Evolutionary conservation across 2,888 invertebrate species (phyloP), one percentile per base, ranked within the genome.

Genomic region (Diarsia brunnea): DNA sequence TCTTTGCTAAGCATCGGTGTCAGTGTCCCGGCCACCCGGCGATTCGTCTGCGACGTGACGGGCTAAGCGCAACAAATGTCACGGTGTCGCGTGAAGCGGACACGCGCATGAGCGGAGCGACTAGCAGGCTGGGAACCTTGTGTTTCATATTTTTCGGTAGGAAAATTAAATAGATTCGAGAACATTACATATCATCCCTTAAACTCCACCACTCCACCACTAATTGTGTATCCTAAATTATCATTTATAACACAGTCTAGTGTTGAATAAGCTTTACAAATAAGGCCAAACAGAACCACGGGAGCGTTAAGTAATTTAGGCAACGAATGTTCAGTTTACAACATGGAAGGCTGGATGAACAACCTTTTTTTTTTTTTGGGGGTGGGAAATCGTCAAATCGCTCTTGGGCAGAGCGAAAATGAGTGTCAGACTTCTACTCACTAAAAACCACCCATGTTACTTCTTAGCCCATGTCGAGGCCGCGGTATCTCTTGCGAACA

Each of bases 31-130:
- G 71, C 69, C 60, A 77, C 69, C 78, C 70, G 60, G 71, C 69
- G 63, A 77, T 78, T 68, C 63, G 72, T 81, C 70, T 60, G 63
- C 55, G 69, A 78, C 78, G 84, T 78, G 84, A 68, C 78, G 73
- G 73, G 63, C 73, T 84, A 68, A 81, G 70, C 78, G 75, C 83
- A 82, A 85, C 87, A 81, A 84, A 84, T 87, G 81, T 85, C 81
- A 82, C 68, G 49, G 43, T 64, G 65, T 58, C 14, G 60, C 12
- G 58, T 67, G 66, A 11, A 14, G 66, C 47, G 79, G 69, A 24
- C 60, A 72, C 14, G 16, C 24, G 14, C 66, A 31, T 1, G 47
- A 69, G 72, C 49, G 24, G 27, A 74, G 83, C 53, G 67, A 49
- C n/a, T 14, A 63, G 49, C 12, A 31, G 14, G 14, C 12, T 38